A percentile compares a stretch with the other conserved stretches of the same genome.
Conservation (phyloP, 2,797 vertebrate species). For the Orientallactaga sibirica region DNA sequence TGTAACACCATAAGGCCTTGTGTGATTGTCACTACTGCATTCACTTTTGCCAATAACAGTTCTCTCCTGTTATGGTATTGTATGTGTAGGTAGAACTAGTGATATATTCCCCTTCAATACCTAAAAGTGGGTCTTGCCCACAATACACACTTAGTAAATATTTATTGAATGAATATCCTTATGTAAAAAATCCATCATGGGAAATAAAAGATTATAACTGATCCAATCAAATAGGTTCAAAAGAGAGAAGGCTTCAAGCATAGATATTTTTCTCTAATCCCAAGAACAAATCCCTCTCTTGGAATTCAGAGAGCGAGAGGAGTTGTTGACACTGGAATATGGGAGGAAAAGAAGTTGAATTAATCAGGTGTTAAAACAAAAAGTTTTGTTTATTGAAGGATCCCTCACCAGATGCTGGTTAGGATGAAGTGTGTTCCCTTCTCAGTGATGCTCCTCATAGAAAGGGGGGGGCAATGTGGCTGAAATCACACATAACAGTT, state of each 20-base stretch:
- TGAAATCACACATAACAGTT: not conserved
- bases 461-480: not conserved
- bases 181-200: conserved; percentile 50
- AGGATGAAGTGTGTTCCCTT: not conserved
- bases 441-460: not conserved
- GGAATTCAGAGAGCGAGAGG: conserved; percentile 62
- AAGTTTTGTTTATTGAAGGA: conserved; percentile 45
- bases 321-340: conserved; percentile 42
- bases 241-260: conserved; percentile 55
- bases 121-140: not conserved
- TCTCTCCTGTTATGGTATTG: not conserved
- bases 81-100: not conserved
- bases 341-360: conserved; percentile 7
- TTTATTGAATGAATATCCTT: conserved; percentile 58
- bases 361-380: conserved; percentile 62
- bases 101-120: not conserved
- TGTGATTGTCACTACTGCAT: no score
- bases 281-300: conserved; percentile 67
- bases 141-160: conserved; percentile 41
- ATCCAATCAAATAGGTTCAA: conserved; percentile 59
- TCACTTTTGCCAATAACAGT: not conserved
- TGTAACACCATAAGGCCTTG: not conserved
- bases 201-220: conserved; percentile 70
- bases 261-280: conserved; percentile 55
- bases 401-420: not conserved